These are phyloP conservation scores for Uromys caudimaculatus DNA, from an alignment of 2,797 vertebrate species.

Conservation along the genomic window DNA sequence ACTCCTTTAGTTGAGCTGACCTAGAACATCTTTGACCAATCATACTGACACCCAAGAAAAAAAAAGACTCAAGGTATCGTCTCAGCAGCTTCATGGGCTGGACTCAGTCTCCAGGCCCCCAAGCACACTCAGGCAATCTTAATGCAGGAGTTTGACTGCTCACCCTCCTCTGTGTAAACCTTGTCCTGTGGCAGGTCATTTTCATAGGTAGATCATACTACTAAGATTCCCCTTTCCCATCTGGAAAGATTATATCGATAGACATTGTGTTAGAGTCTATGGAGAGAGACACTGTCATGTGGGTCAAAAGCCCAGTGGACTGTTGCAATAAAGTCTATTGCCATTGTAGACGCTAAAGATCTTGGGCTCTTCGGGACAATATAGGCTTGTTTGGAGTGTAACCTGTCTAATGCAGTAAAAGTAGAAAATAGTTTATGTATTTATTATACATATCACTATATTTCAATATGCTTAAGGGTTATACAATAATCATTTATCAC, in stretches of 20 bases:
- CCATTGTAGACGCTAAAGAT: neutral
- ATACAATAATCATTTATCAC: neutral
- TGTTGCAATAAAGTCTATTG: neutral
- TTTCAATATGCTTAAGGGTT: constrained; percentile 12
- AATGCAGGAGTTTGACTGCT: neutral
- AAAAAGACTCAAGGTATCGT: neutral
- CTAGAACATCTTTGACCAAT: neutral
- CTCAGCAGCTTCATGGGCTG: neutral
- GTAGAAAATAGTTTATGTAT: neutral
- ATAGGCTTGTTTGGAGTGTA: neutral
- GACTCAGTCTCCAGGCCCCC: neutral
- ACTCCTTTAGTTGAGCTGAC: neutral
- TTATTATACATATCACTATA: neutral
- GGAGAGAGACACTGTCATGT: neutral
- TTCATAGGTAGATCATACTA: neutral
- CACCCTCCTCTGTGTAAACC: neutral
- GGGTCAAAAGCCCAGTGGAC: neutral
- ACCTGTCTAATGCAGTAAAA: neutral
- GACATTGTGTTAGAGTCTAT: neutral
- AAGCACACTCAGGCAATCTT: neutral
- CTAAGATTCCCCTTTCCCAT: neutral
- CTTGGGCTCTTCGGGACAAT: neutral
- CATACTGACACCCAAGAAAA: neutral
- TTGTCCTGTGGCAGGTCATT: neutral
- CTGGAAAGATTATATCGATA: neutral